Conservation (phyloP, 2,888 invertebrate species). For the Liodrosophila aerea region DNA sequence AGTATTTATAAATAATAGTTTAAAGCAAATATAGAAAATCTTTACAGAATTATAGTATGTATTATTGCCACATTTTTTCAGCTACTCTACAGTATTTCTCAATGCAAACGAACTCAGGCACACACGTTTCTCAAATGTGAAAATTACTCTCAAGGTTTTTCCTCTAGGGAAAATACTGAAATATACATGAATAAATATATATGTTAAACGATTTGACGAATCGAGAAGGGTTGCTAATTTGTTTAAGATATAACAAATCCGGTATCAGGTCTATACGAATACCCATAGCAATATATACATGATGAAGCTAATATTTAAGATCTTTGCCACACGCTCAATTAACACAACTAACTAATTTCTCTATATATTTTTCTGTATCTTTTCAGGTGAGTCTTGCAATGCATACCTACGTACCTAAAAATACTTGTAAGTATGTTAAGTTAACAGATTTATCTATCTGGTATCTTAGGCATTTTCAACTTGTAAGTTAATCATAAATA, state of each 20-base stretch:
- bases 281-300: background rate
- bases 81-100: too few relatives aligned
- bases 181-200: constrained; percentile 6
- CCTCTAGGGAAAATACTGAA: constrained; percentile 19
- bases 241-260: constrained; percentile 31
- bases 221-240: constrained; percentile 51
- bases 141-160: constrained; percentile 52
- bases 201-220: constrained; percentile 17
- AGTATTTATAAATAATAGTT: too few relatives aligned
- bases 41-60: too few relatives aligned
- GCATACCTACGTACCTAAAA: too few relatives aligned
- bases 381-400: constrained; percentile 58
- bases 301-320: background rate
- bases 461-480: too few relatives aligned
- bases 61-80: too few relatives aligned
- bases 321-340: constrained; percentile 11
- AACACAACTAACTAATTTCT: constrained; percentile 10
- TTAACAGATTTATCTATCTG: too few relatives aligned
- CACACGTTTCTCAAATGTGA: constrained; percentile 35
- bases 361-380: constrained; percentile 15
- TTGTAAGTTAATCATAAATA: background rate
- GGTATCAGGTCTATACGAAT: constrained; percentile 4
- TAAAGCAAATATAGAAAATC: too few relatives aligned
- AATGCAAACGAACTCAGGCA: too few relatives aligned
- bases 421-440: too few relatives aligned